A percentile compares a stretch with the other conserved stretches of the same genome.
Evolutionary conservation across 2,888 invertebrate species (phyloP).

Genomic region (Sussaba pulchella): DNA sequence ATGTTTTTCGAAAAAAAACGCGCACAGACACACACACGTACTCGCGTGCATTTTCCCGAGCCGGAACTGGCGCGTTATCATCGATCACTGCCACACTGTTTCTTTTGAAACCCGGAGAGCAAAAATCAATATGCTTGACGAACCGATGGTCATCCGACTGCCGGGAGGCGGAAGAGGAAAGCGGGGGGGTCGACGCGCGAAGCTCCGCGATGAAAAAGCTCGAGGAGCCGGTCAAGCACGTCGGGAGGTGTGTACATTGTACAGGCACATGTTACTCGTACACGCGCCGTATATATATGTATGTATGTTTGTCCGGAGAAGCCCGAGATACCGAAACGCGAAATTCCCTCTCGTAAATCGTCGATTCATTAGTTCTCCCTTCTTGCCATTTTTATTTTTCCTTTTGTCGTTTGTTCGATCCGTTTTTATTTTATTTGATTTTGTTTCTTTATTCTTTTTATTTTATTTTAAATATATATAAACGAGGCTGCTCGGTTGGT

Average conservation of each 20-base stretch:
- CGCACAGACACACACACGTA: background rate
- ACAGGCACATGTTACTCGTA: constrained; percentile 39
- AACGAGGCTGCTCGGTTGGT: constrained; percentile 10
- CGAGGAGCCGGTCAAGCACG: constrained; percentile 1
- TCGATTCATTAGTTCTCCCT: constrained; percentile 76
- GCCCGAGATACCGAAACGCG: constrained; percentile 69
- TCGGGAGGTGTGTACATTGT: constrained; percentile 38
- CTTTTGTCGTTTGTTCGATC: constrained; percentile 54
- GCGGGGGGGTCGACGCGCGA: background rate
- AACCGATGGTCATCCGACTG: background rate
- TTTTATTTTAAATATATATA: too few species aligned
- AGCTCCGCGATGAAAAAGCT: constrained; percentile 29
- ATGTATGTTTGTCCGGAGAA: constrained; percentile 3
- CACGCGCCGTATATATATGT: constrained; percentile 29
- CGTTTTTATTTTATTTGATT: constrained; percentile 28
- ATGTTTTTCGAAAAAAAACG: constrained; percentile 21
- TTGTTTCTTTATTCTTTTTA: constrained; percentile 7
- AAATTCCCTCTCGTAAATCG: constrained; percentile 77
- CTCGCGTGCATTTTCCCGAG: background rate
- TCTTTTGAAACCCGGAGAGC: constrained; percentile 7
- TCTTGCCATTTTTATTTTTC: constrained; percentile 41
- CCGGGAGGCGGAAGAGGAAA: background rate
- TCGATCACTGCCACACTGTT: constrained; percentile 40
- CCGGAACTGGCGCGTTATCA: constrained; percentile 8
- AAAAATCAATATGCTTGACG: constrained; percentile 21